A percentile compares a stretch with the other conserved stretches of the same genome.
phyloP scores from a whole-genome alignment of 1,140 invertebrate genomes.

The Dendrolimus kikuchii region DNA sequence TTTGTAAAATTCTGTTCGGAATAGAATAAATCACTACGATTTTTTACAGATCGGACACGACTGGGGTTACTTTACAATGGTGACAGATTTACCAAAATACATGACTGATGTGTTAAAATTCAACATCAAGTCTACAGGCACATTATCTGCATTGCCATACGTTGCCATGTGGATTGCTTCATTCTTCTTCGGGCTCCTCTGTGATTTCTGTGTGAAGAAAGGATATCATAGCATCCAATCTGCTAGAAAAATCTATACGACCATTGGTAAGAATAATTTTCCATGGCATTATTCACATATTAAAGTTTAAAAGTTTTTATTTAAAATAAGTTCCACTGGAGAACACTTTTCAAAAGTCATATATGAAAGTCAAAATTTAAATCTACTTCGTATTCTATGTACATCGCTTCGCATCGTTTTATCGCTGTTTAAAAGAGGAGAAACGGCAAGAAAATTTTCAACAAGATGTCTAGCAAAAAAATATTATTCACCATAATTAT shows the following conservation, averaged over 20 bases:
- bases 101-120: slow-evolving; percentile 91
- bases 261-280: slow-evolving; percentile 72
- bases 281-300: not conserved
- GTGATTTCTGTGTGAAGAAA: slow-evolving; percentile 78
- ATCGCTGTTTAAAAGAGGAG: no score
- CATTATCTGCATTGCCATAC: slow-evolving; percentile 80
- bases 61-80: slow-evolving; percentile 96
- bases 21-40: not conserved
- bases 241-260: slow-evolving; percentile 82
- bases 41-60: slow-evolving; percentile 81
- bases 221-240: slow-evolving; percentile 74
- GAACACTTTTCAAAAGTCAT: no score
- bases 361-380: no score
- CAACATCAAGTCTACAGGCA: slow-evolving; percentile 81
- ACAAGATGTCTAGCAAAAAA: no score
- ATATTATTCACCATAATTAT: no score
- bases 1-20: not conserved
- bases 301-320: not conserved
- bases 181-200: slow-evolving; percentile 76
- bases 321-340: not conserved
- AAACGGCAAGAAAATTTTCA: no score
- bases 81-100: slow-evolving; percentile 94
- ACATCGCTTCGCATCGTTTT: no score
- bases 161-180: slow-evolving; percentile 83
- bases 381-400: no score